Evolutionary conservation across 2,888 invertebrate genomes (phyloP).

Genomic region (Apoda limacodes): DNA sequence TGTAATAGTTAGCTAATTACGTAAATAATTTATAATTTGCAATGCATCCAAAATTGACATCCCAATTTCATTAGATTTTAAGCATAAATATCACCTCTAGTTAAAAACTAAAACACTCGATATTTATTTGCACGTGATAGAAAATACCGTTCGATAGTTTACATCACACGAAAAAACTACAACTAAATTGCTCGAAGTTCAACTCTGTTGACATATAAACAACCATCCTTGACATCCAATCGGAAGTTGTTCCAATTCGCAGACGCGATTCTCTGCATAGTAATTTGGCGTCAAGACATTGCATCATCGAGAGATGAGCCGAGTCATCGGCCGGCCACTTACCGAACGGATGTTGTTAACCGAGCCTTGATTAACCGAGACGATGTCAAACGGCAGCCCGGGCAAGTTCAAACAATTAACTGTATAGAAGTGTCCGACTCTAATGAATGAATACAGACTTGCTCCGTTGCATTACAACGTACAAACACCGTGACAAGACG

Average conservation of each 20-base stretch:
- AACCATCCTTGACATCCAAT: constrained; percentile 57
- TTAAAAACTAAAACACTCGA: no score
- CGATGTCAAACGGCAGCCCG: constrained; percentile 60
- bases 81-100: no score
- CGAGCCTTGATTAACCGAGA: constrained; percentile 62
- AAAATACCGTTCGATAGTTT: no score
- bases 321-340: constrained; percentile 63
- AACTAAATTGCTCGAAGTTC: constrained; percentile 21
- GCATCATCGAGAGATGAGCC: constrained; percentile 51
- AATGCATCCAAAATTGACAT: no score
- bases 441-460: constrained; percentile 64
- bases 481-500: constrained; percentile 64
- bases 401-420: constrained; percentile 68
- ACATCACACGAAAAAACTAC: no score
- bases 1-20: no score
- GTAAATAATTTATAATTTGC: no score
- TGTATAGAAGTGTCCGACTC: constrained; percentile 67
- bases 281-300: constrained; percentile 42
- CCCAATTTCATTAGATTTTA: no score
- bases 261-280: constrained; percentile 38
- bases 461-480: constrained; percentile 60
- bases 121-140: no score
- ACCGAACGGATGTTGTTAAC: constrained; percentile 64
- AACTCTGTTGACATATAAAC: constrained; percentile 37
- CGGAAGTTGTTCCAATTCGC: constrained; percentile 54